Evolutionary conservation across 1,140 invertebrate species (phyloP), one percentile per base, ranked within the genome.

Genomic region (Cylas formicarius): DNA sequence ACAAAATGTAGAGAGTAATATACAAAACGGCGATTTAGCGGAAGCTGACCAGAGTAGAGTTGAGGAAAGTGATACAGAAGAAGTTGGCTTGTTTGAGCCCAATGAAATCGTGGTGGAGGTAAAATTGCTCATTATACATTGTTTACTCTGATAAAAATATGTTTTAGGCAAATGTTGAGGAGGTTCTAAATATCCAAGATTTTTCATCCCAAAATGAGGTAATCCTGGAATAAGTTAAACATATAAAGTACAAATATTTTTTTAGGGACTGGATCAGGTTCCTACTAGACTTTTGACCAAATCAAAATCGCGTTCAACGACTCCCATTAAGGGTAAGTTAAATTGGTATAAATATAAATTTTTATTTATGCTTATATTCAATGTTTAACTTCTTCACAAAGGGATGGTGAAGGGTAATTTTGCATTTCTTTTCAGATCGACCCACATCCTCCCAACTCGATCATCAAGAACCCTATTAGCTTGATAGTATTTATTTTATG

Each of bases 1-100:
- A 28, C 46, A 48, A 40, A 47, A 47, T 29, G 24, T 35, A 26
- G 33, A 46, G n/a, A n/a, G n/a, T 16, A 54, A 55, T 27, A 58
- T 62, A 11, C 52, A 64, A 32, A 65, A 66, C 38, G 64, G 55
- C 10, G 62, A 66, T 52, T 46, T 66, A 19, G 61, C 64, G 0
- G 64, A 66, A 52, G 64, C 64, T 0, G 65, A 67, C 55, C 63
- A 67, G 32, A 60, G 56, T 36, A 41, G 58, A 22, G 34, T 55
- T 2, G 57, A 55, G 17, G 57, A 58, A 20, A 60, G 53, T 18
- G 56, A 53, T 14, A 34, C 43, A 13, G 57, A 56, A 14, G 57
- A 64, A 32, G 65, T 65, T 41, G 65, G 65, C 3, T 26, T 40
- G 13, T n/a, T 18, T 26, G 9, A 39, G 17, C 13, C 28, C 8